Evolutionary conservation across 2,113 vertebrate species (phyloP).

Genomic region (Psilopsiagon aymara): DNA sequence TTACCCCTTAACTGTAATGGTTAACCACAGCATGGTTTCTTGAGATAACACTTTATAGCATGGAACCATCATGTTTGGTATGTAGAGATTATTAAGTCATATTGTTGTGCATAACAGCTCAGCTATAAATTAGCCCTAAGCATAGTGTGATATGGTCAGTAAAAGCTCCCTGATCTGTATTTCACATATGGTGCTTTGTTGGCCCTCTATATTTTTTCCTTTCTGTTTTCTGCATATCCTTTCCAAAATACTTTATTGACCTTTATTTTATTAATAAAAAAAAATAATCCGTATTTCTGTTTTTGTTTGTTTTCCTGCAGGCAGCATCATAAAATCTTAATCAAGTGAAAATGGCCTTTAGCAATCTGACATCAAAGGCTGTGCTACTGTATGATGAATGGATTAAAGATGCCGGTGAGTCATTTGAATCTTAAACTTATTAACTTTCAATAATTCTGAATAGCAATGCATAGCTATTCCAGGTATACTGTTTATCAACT

Average conservation of each 20-base stretch:
- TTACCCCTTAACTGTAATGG: background rate
- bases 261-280: slow-evolving; percentile 46
- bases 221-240: slow-evolving; percentile 43
- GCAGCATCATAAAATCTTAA: slow-evolving; percentile 38
- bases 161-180: background rate
- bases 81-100: background rate
- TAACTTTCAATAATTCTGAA: background rate
- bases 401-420: slow-evolving; percentile 92
- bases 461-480: background rate
- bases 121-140: background rate
- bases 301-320: slow-evolving; percentile 42
- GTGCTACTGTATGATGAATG: slow-evolving; percentile 86
- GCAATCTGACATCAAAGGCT: slow-evolving; percentile 83
- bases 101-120: background rate
- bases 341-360: slow-evolving; percentile 83
- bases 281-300: background rate
- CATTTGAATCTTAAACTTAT: background rate
- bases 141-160: background rate
- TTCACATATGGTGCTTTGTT: background rate
- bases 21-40: slow-evolving; percentile 1
- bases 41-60: background rate
- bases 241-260: background rate
- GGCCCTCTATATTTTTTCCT: slow-evolving; percentile 6
- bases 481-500: background rate
- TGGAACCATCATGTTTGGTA: background rate